Conservation (phyloP, 2,113 vertebrate genomes). For the Aptenodytes patagonicus region DNA sequence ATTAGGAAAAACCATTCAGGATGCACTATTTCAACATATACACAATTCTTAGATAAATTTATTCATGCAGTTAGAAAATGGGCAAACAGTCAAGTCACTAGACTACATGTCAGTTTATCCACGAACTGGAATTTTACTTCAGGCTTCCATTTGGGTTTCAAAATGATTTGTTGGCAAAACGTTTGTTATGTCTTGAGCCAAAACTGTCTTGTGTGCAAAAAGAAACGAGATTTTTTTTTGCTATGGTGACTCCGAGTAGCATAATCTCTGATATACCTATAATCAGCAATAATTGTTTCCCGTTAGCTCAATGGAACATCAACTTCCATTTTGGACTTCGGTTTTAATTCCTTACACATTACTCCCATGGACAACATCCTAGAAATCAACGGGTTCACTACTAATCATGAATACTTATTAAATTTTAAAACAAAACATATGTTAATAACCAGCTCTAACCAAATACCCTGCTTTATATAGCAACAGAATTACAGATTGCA, state of each 20-base stretch:
- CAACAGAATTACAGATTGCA: not conserved
- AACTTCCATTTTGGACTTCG: conserved; percentile 9
- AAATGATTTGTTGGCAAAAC: conserved; percentile 19
- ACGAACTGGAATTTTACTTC: conserved; percentile 24
- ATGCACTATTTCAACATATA: not conserved
- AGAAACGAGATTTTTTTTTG: conserved; percentile 42
- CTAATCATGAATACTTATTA: not conserved
- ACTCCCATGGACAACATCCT: not conserved
- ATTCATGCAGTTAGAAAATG: not conserved
- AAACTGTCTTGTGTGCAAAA: conserved; percentile 8
- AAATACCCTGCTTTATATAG: not conserved
- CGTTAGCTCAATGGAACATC: conserved; percentile 33
- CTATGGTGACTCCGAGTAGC: conserved; percentile 3
- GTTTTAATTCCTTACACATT: conserved; percentile 27
- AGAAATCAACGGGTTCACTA: not conserved
- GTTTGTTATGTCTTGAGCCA: not conserved
- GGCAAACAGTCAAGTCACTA: not conserved
- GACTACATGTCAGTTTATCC: not conserved
- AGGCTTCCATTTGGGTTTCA: conserved; percentile 25
- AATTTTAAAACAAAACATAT: conserved; percentile 29
- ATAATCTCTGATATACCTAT: conserved; percentile 39
- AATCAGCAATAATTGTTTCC: conserved; percentile 49
- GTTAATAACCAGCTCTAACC: not conserved
- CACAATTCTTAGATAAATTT: not conserved
- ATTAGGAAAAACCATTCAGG: not conserved